Percentiles rank a stretch among this genome's conserved stretches.
These are phyloP conservation scores for Cetonia aurata DNA, from an alignment of 2,888 invertebrate species.

Conservation along the genomic window DNA sequence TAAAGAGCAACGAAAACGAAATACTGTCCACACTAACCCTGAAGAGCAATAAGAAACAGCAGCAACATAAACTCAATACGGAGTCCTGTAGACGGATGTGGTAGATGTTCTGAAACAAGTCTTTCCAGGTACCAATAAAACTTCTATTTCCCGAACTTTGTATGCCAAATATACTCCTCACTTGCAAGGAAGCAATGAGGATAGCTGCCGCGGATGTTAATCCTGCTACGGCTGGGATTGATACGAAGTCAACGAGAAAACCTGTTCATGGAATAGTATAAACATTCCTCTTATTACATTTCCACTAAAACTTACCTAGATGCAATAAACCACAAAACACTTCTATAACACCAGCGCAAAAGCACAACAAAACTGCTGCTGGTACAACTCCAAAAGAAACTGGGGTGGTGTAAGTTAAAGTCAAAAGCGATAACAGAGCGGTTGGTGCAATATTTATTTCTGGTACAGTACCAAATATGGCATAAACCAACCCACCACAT, in stretches of 20 bases:
- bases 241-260: constrained; percentile 81
- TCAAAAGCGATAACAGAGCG: constrained; percentile 81
- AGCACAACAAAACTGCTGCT: constrained; percentile 76
- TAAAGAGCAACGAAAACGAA: constrained; percentile 8
- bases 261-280: constrained; percentile 65
- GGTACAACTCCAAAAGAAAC: constrained; percentile 67
- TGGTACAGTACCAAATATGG: constrained; percentile 79
- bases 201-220: constrained; percentile 83
- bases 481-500: constrained; percentile 82
- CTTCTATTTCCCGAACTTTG: constrained; percentile 56
- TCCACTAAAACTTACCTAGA: constrained; percentile 68
- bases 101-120: constrained; percentile 69
- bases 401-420: constrained; percentile 73
- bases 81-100: constrained; percentile 73
- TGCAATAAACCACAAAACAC: constrained; percentile 74
- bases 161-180: constrained; percentile 77
- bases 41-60: constrained; percentile 72
- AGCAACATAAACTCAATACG: constrained; percentile 73
- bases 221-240: constrained; percentile 79
- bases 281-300: background rate
- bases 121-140: constrained; percentile 73
- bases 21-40: constrained; percentile 72
- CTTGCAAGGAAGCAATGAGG: constrained; percentile 80
- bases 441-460: constrained; percentile 80
- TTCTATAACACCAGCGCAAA: constrained; percentile 76